Evolutionary conservation across 30 jellyfish, hydroid and myxozoan genomes (phyloP).

Genomic region (Phacellophora camtschatica): DNA sequence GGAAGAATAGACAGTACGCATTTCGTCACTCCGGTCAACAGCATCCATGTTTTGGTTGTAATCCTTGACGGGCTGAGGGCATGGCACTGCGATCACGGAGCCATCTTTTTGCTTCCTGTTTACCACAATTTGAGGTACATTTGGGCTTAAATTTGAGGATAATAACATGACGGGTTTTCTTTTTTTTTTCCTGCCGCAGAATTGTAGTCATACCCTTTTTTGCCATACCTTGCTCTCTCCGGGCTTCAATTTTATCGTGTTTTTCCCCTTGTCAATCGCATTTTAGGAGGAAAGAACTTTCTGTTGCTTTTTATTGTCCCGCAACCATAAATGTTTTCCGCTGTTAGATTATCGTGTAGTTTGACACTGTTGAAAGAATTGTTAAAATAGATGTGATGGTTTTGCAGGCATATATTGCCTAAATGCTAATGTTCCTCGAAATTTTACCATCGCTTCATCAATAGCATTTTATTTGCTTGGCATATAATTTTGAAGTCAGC

Average conservation of each 20-base stretch:
- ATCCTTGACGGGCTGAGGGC: too few species aligned
- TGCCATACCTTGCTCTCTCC: background rate
- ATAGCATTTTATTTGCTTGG: background rate
- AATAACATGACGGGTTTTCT: too few species aligned
- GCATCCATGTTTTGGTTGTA: too few species aligned
- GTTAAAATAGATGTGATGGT: background rate
- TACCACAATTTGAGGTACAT: too few species aligned
- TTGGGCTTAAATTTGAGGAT: too few species aligned
- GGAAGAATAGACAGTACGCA: too few species aligned
- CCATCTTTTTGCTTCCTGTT: too few species aligned
- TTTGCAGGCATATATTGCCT: conserved; percentile 1
- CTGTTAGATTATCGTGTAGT: background rate
- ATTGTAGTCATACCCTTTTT: too few species aligned
- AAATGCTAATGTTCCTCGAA: background rate
- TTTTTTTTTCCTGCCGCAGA: too few species aligned
- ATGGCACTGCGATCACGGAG: too few species aligned
- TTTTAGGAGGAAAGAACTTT: background rate
- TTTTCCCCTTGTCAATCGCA: background rate
- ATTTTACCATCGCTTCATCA: background rate
- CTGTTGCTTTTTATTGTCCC: background rate
- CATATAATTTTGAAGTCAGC: background rate
- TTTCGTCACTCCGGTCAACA: too few species aligned
- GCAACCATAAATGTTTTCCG: background rate
- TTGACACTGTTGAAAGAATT: background rate
- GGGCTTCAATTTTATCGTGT: background rate